Conservation (phyloP, 2,113 vertebrate species). For the Cottus gobio region DNA sequence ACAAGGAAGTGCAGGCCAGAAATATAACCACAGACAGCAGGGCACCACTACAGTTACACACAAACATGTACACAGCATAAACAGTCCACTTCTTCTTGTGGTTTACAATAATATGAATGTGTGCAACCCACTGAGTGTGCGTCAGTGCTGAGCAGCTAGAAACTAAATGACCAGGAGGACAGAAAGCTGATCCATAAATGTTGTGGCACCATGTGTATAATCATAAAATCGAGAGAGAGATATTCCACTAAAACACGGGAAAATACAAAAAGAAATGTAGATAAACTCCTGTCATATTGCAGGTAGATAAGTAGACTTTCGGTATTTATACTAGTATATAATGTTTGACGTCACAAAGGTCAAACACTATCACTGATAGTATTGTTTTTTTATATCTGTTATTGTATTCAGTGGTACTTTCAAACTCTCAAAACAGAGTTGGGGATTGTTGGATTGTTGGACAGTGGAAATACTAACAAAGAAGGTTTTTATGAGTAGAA, state of each 20-base stretch:
- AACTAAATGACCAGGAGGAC: slow-evolving; percentile 22
- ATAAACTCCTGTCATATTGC: too few species aligned
- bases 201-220: not conserved
- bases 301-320: too few species aligned
- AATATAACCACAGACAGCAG: slow-evolving; percentile 43
- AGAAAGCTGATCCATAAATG: slow-evolving; percentile 29
- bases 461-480: not conserved
- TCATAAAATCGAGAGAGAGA: slow-evolving; percentile 3
- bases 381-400: not conserved
- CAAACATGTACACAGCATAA: slow-evolving; percentile 20
- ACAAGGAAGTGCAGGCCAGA: slow-evolving; percentile 13
- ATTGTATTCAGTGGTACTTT: not conserved
- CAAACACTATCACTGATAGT: too few species aligned
- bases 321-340: not conserved
- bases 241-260: too few species aligned
- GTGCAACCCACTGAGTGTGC: not conserved
- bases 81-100: not conserved
- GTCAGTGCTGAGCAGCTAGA: slow-evolving; percentile 12
- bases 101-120: slow-evolving; percentile 11
- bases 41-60: slow-evolving; percentile 31
- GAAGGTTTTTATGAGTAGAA: too few species aligned
- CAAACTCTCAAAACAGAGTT: not conserved
- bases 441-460: not conserved
- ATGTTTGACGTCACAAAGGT: not conserved
- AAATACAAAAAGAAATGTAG: too few species aligned